Evolutionary conservation across 2,113 vertebrate genomes (phyloP), one percentile per base, ranked within the genome.

Genomic region (Antennarius striatus): DNA sequence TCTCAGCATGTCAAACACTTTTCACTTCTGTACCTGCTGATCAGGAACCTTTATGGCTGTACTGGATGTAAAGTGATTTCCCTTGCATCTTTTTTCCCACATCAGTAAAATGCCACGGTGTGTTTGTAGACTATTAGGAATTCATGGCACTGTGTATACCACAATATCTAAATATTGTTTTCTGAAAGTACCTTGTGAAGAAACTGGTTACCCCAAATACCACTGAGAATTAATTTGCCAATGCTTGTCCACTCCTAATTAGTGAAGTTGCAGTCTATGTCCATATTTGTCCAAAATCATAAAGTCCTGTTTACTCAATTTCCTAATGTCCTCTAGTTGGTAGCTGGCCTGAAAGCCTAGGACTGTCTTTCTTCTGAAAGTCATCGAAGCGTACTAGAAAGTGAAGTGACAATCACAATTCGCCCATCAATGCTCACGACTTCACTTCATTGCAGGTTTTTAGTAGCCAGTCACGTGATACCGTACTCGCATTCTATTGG

Each of bases 41-140:
- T 88, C 77, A 52, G 61, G 66, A 75, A 74, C 53, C 81, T 70
- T 84, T 77, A 87, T 89, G 81, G 84, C 73, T 59, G 52, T 14
- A 73, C 66, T 59, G 75, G 64, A 73, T 77, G 67, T 73, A 80
- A 88, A 84, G 86, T 84, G 80, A 83, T 86, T 90, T 78, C 65
- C 82, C 45, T 86, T 87, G 85, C 88, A 84, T 79, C 87, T 89
- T 82, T 80, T 82, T 56, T 40, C 69, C 17, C 17, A 81, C 85
- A 87, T 86, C 81, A 88, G 83, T 80, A 71, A 86, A 88, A 88
- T 83, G 81, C 67, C 59, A 46, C 46, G 71, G 62, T 59, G 79
- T 63, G 59, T 47, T 77, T 22, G 68, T 72, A 40, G 68, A 80
- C 79, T 80, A 76, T 83, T 87, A 72, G 57, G 58, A 80, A 79